These are phyloP conservation scores for Eurytoma adleriae DNA, from an alignment of 2,888 invertebrate species.

Conservation along the genomic window DNA sequence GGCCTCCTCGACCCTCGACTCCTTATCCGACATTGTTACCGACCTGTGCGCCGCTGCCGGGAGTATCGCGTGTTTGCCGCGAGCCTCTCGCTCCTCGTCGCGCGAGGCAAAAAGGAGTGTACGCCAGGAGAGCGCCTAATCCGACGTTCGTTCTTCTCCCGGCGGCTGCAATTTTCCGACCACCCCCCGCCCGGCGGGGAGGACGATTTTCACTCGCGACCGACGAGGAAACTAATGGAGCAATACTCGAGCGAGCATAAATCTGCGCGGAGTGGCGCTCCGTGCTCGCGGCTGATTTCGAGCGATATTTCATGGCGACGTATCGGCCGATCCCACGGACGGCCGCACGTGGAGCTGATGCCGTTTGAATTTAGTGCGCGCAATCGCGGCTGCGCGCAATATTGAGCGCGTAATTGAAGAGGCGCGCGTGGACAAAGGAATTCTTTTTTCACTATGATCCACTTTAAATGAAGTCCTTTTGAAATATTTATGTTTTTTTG, in stretches of 20 bases:
- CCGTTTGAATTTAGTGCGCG: constrained; percentile 37
- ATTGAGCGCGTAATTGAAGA: not conserved
- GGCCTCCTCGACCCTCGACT: constrained; percentile 61
- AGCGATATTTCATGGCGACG: not conserved
- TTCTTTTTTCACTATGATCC: not conserved
- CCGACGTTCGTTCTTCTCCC: not conserved
- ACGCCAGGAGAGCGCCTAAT: not conserved
- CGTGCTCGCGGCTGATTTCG: not conserved
- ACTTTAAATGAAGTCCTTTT: too few species aligned
- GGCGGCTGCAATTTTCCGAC: not conserved
- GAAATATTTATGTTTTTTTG: too few species aligned
- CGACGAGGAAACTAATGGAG: constrained; percentile 36
- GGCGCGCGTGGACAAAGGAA: not conserved
- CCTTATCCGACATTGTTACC: constrained; percentile 75
- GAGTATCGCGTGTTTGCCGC: constrained; percentile 42
- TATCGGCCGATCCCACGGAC: not conserved
- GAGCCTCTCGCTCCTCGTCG: constrained; percentile 31
- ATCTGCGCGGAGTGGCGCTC: not conserved
- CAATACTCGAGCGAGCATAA: not conserved
- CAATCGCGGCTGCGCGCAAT: not conserved
- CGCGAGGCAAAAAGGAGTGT: constrained; percentile 4
- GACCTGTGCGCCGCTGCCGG: constrained; percentile 60
- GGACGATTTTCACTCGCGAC: not conserved
- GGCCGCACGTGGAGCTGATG: constrained; percentile 31
- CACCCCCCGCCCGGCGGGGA: not conserved